Percentiles rank a stretch among this genome's conserved stretches.
These are phyloP conservation scores for Calcarius lapponicus DNA, from an alignment of 2,797 vertebrate genomes.

Conservation along the genomic window DNA sequence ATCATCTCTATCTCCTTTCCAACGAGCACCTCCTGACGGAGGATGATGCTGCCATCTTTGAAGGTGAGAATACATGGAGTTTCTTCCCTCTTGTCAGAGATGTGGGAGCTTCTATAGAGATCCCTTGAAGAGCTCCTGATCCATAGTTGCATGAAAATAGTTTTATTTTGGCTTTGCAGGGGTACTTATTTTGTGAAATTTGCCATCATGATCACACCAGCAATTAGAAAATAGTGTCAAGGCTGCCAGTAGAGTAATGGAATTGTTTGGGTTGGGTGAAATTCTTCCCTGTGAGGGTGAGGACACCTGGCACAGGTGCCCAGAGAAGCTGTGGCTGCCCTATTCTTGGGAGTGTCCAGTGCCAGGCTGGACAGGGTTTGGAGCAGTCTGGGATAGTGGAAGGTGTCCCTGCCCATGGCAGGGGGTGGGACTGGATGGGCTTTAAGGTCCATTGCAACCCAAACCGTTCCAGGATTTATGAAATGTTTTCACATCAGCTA, in stretches of 20 bases:
- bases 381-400: not conserved
- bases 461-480: not conserved
- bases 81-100: not conserved
- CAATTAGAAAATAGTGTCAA: not conserved
- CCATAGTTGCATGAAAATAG: accelerated
- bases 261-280: not conserved
- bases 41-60: constrained; percentile 86
- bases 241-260: not conserved
- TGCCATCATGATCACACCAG: accelerated
- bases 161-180: not conserved
- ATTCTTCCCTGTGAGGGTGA: not conserved
- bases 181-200: not conserved
- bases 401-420: not conserved
- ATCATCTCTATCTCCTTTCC: constrained; percentile 91
- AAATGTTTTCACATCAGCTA: not conserved
- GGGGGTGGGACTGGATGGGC: not conserved
- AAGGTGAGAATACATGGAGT: constrained; percentile 74
- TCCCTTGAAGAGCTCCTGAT: not conserved
- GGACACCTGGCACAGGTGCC: not conserved
- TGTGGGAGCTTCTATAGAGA: not conserved
- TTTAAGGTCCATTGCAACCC: not conserved
- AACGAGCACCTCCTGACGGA: constrained; percentile 86
- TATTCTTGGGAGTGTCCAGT: not conserved
- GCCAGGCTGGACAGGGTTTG: not conserved
- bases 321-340: not conserved